These are phyloP conservation scores for Vollenhovia emeryi DNA, from an alignment of 1,140 invertebrate genomes.

Conservation along the genomic window DNA sequence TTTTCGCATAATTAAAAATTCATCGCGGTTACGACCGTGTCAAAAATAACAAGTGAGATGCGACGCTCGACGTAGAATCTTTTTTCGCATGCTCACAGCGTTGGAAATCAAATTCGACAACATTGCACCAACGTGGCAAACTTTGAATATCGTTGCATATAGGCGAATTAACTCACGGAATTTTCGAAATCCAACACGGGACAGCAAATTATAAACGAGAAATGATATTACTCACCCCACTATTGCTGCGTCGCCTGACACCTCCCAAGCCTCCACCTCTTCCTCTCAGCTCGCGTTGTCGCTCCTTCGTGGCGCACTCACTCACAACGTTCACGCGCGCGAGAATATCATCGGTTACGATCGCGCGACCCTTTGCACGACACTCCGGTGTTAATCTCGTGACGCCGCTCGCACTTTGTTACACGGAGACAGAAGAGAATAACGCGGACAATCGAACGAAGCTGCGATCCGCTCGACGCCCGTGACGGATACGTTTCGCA, in stretches of 20 bases:
- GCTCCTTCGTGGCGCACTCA: too few species aligned
- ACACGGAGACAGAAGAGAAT: background rate
- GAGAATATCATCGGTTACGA: too few species aligned
- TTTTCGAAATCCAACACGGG: background rate
- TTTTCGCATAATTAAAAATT: too few species aligned
- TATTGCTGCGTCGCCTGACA: background rate
- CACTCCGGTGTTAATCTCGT: too few species aligned
- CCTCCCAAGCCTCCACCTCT: background rate
- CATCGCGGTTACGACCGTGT: too few species aligned
- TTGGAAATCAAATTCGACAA: background rate
- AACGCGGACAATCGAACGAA: background rate
- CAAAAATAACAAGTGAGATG: background rate
- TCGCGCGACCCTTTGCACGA: too few species aligned
- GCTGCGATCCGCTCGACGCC: background rate
- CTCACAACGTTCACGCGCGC: too few species aligned
- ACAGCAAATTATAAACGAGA: too few species aligned
- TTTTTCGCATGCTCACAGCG: background rate
- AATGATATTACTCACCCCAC: background rate
- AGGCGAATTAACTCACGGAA: background rate
- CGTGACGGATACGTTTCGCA: background rate
- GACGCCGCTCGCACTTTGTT: background rate
- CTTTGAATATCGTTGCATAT: background rate
- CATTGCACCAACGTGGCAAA: background rate
- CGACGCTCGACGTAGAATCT: background rate
- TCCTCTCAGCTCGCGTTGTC: background rate